A percentile compares a stretch with the other conserved stretches of the same genome.
phyloP scores from a whole-genome alignment of 2,888 invertebrate species.

The Prosopocoilus inquinatus region DNA sequence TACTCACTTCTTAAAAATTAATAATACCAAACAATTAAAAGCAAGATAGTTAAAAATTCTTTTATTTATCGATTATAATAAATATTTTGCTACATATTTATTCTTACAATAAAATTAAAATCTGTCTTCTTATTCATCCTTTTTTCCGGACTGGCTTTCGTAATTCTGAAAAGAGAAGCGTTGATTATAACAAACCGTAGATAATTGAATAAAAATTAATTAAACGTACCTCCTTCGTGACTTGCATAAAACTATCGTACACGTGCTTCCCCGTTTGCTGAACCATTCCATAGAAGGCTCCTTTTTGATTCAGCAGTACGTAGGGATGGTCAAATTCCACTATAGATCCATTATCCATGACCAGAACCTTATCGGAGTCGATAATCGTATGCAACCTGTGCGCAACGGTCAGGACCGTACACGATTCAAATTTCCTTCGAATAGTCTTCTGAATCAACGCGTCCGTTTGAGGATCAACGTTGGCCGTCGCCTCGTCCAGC shows the following conservation, averaged over 20 bases:
- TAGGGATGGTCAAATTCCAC: slow-evolving; percentile 75
- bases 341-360: slow-evolving; percentile 71
- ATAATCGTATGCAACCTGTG: slow-evolving; percentile 79
- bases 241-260: slow-evolving; percentile 43
- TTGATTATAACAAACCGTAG: too few species aligned
- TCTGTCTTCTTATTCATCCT: too few species aligned
- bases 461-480: slow-evolving; percentile 54
- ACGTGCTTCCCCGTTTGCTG: slow-evolving; percentile 21
- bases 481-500: slow-evolving; percentile 57
- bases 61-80: too few species aligned
- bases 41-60: too few species aligned
- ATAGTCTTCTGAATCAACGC: slow-evolving; percentile 60
- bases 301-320: slow-evolving; percentile 53
- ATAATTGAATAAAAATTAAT: too few species aligned
- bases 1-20: too few species aligned
- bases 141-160: too few species aligned
- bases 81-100: too few species aligned
- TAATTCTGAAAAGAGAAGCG: too few species aligned
- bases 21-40: too few species aligned
- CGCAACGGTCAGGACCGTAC: slow-evolving; percentile 78
- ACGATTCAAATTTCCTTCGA: slow-evolving; percentile 66
- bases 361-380: slow-evolving; percentile 76
- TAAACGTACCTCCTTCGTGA: slow-evolving; percentile 54
- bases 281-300: slow-evolving; percentile 20
- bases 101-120: too few species aligned